Evolutionary conservation across 1,140 invertebrate genomes (phyloP), one percentile per base, ranked within the genome.

Genomic region (Pinna nobilis): DNA sequence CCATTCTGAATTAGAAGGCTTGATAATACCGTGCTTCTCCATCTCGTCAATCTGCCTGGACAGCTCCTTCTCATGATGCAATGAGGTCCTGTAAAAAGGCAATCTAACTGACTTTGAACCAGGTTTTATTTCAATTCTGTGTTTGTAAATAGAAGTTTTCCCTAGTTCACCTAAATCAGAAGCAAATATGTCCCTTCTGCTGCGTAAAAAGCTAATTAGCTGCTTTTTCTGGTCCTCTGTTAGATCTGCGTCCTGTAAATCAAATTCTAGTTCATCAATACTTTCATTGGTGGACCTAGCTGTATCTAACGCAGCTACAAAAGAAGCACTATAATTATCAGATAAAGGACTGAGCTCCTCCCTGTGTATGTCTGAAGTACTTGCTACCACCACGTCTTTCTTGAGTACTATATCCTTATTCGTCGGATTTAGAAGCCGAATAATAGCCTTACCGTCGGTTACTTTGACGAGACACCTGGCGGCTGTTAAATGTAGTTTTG

Each of bases 41-140:
- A 78, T 65, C 61, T 78, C 57, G n/a, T 76, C 57, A 35, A 67
- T 59, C 41, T 75, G 71, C n/a, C 35, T 60, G 4, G 49, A 25
- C 5, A 60, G 3, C 44, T 78, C 73, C n/a, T n/a, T 50, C n/a
- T 51, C 37, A n/a, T 32, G 18, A 37, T 55, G 68, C 13, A 49
- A 60, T 4, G 59, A 60, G 15, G 59, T 37, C 44, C 73, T 63
- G 35, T 76, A 76, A 47, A 59, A 63, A 25, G 35, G 55, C 11
- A 32, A 25, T 20, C 51, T 55, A 15, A 69, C 66, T n/a, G 66
- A 30, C 20, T 30, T 37, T 30, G 66, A 35, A n/a, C n/a, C 53
- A 28, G 51, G 51, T 23, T 37, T 30, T 11, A 41, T 44, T 1
- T 53, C 53, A 3, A 59, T 69, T 28, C 47, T 55, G 30, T 57